These are phyloP conservation scores for Ctenomys sociabilis DNA, from an alignment of 2,113 vertebrate species.

Conservation along the genomic window DNA sequence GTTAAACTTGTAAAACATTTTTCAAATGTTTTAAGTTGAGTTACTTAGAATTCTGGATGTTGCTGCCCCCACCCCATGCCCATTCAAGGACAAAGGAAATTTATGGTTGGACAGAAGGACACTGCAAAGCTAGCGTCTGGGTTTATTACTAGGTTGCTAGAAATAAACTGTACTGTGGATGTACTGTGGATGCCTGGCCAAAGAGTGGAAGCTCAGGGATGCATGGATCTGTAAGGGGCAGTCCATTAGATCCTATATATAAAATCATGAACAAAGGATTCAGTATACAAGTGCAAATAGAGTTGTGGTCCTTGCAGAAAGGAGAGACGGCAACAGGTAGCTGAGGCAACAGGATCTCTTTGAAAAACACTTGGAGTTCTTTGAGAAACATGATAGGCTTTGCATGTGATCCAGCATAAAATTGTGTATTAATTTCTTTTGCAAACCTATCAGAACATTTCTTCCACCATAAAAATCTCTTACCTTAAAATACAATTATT, in stretches of 20 bases:
- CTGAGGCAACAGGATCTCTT: neutral
- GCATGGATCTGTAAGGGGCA: fast-evolving
- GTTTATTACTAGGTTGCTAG: neutral
- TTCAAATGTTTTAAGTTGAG: neutral
- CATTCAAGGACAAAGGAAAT: neutral
- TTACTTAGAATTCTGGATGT: neutral
- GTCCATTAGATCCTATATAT: neutral
- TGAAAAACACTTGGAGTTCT: neutral
- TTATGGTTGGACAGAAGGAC: neutral
- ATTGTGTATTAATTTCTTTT: neutral
- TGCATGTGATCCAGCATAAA: neutral
- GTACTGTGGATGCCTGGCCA: neutral
- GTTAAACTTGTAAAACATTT: neutral
- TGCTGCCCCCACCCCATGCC: neutral
- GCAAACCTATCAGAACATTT: neutral
- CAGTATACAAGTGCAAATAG: neutral
- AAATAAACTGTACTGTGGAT: neutral
- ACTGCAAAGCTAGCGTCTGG: neutral
- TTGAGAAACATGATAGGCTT: neutral
- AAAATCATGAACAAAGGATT: neutral
- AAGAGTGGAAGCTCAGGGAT: neutral
- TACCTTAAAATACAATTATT: constrained; percentile 10
- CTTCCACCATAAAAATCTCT: neutral
- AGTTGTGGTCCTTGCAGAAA: neutral
- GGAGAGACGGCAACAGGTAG: fast-evolving